Percentiles rank a stretch among this genome's conserved stretches.
These are phyloP conservation scores for Graphium colonna DNA, from an alignment of 2,888 invertebrate species.

Conservation along the genomic window DNA sequence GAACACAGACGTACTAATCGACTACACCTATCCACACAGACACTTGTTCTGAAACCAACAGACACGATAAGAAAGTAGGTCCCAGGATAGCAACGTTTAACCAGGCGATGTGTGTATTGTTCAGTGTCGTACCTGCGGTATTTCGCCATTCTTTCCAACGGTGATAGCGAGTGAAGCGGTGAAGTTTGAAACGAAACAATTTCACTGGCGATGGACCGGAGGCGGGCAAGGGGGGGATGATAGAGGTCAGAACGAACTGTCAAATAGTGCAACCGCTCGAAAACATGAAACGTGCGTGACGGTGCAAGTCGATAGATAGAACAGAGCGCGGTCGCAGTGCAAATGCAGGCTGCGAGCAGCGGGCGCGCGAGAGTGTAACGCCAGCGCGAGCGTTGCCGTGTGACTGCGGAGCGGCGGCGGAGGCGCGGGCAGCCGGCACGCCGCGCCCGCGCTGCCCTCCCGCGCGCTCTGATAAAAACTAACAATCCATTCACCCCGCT, in stretches of 20 bases:
- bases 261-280: not conserved
- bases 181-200: slow-evolving; percentile 21
- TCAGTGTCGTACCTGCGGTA: slow-evolving; percentile 54
- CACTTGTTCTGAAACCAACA: slow-evolving; percentile 2
- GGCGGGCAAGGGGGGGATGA: not conserved
- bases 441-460: slow-evolving; percentile 37
- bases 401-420: slow-evolving; percentile 61
- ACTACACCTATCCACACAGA: not conserved
- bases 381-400: slow-evolving; percentile 74
- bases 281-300: not conserved
- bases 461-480: slow-evolving; percentile 36
- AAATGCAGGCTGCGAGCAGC: slow-evolving; percentile 9
- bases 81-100: too few species aligned
- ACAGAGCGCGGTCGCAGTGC: slow-evolving; percentile 18
- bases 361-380: slow-evolving; percentile 45
- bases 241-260: not conserved
- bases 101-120: not conserved
- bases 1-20: slow-evolving; percentile 27
- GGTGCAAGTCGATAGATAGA: slow-evolving; percentile 1
- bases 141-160: slow-evolving; percentile 62
- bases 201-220: not conserved
- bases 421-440: slow-evolving; percentile 36
- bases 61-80: not conserved
- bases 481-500: slow-evolving; percentile 45
- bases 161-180: slow-evolving; percentile 32